Conservation (phyloP, 23 tunicate genomes). For the Botrylloides violaceus region DNA sequence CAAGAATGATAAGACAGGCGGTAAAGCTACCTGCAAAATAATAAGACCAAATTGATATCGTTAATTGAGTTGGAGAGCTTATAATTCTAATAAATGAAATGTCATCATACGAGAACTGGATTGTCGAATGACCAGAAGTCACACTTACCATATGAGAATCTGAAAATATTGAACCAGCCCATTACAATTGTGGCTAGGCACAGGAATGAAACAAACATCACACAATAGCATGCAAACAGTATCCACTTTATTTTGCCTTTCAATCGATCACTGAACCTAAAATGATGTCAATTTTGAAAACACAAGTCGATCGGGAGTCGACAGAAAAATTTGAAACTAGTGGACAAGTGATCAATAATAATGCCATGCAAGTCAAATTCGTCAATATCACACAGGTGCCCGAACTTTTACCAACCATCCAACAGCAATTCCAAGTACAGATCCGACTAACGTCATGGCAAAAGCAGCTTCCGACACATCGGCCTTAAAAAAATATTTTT, state of each 20-base stretch:
- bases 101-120: too few relatives aligned
- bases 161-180: constrained; percentile 10
- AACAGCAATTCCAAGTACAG: not conserved
- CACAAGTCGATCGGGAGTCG: too few relatives aligned
- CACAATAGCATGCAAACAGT: not conserved
- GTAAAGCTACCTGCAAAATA: not conserved
- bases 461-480: constrained; percentile 11
- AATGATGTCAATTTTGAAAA: not conserved
- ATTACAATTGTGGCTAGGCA: not conserved
- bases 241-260: constrained; percentile 21
- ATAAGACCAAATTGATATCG: too few relatives aligned
- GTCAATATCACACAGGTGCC: not conserved
- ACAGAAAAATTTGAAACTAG: not conserved
- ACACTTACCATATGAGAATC: constrained; percentile 7
- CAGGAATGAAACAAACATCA: not conserved
- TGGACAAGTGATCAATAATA: not conserved
- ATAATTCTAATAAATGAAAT: too few relatives aligned
- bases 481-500: too few relatives aligned
- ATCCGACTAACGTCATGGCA: constrained; percentile 14
- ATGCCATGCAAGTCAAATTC: not conserved
- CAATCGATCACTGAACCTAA: constrained; percentile 9
- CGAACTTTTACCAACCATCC: constrained; percentile 2
- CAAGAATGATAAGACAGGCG: constrained; percentile 1
- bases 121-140: too few relatives aligned
- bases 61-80: too few relatives aligned